Evolutionary conservation across 2,797 vertebrate genomes (phyloP).

Genomic region (Micropoecilia bifurca): DNA sequence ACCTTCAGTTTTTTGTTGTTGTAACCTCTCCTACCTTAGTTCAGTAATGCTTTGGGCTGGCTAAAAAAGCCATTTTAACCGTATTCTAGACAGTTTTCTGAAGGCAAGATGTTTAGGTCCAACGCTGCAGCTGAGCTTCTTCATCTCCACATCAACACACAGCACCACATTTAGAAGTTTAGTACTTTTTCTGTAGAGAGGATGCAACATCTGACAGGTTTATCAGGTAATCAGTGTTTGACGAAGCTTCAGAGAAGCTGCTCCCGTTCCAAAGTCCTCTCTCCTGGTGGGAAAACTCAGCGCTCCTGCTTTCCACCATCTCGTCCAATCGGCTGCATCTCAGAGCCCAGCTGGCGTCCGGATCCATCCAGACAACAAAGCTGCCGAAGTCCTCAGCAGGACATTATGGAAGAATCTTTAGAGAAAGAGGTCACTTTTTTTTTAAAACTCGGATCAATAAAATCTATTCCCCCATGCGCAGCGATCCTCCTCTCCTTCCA

Average conservation of each 20-base stretch:
- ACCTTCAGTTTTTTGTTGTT: neutral
- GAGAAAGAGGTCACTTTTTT: slow-evolving; percentile 50
- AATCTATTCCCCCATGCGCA: slow-evolving; percentile 50
- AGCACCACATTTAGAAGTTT: slow-evolving; percentile 61
- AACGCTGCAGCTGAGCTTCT: slow-evolving; percentile 14
- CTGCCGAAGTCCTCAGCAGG: slow-evolving; percentile 42
- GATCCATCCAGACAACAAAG: slow-evolving; percentile 52
- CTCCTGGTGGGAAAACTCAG: slow-evolving; percentile 62
- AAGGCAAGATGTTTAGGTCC: slow-evolving; percentile 41
- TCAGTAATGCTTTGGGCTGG: neutral
- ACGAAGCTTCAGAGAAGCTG: slow-evolving; percentile 63
- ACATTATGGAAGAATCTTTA: slow-evolving; percentile 55
- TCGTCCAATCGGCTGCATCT: slow-evolving; percentile 39
- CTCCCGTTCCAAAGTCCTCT: slow-evolving; percentile 72
- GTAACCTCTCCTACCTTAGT: neutral
- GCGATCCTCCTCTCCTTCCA: slow-evolving; percentile 41
- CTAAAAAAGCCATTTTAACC: slow-evolving; percentile 31
- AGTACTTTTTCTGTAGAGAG: slow-evolving; percentile 40
- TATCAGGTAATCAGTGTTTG: slow-evolving; percentile 68
- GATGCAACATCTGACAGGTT: slow-evolving; percentile 60
- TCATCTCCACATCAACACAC: slow-evolving; percentile 48
- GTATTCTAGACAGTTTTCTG: slow-evolving; percentile 29
- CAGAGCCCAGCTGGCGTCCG: slow-evolving; percentile 39
- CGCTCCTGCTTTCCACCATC: slow-evolving; percentile 58
- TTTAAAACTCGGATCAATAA: slow-evolving; percentile 44